A percentile compares a stretch with the other conserved stretches of the same genome.
These are phyloP conservation scores for Lasioglossum lativentre DNA, from an alignment of 2,888 invertebrate species.

Conservation along the genomic window DNA sequence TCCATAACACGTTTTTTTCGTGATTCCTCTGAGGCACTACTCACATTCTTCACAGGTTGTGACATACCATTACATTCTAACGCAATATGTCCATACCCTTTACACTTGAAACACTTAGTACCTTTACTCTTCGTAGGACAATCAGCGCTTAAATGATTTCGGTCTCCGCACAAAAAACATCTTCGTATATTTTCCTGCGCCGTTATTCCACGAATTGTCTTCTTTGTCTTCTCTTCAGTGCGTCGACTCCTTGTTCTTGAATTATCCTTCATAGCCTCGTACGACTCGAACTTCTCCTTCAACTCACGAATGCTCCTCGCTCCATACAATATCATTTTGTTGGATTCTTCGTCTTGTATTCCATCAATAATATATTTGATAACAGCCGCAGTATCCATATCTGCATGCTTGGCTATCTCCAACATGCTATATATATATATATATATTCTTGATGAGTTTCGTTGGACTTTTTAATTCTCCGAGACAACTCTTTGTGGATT, in stretches of 20 bases:
- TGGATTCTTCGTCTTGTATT: conserved; percentile 40
- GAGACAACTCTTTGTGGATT: not conserved
- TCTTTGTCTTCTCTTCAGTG: not conserved
- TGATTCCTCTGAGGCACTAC: not conserved
- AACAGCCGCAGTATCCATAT: conserved; percentile 41
- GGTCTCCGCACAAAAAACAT: conserved; percentile 5
- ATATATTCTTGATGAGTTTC: conserved; percentile 21
- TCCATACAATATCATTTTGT: conserved; percentile 49
- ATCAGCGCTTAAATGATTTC: conserved; percentile 14
- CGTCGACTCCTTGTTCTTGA: conserved; percentile 32
- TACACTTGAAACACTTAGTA: conserved; percentile 18
- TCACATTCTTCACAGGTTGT: conserved; percentile 7
- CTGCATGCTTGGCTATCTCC: conserved; percentile 27
- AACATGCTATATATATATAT: conserved; percentile 12
- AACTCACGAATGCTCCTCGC: conserved; percentile 47
- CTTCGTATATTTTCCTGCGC: not conserved
- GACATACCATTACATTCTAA: not conserved
- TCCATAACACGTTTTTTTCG: conserved; percentile 12
- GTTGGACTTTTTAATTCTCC: not conserved
- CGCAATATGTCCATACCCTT: conserved; percentile 8
- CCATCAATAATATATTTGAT: conserved; percentile 58
- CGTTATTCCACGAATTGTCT: not conserved
- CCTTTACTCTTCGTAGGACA: conserved; percentile 60
- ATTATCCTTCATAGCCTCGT: conserved; percentile 40
- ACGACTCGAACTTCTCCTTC: conserved; percentile 44